These are phyloP conservation scores for Egretta garzetta DNA, from an alignment of 2,113 vertebrate species.

Conservation along the genomic window DNA sequence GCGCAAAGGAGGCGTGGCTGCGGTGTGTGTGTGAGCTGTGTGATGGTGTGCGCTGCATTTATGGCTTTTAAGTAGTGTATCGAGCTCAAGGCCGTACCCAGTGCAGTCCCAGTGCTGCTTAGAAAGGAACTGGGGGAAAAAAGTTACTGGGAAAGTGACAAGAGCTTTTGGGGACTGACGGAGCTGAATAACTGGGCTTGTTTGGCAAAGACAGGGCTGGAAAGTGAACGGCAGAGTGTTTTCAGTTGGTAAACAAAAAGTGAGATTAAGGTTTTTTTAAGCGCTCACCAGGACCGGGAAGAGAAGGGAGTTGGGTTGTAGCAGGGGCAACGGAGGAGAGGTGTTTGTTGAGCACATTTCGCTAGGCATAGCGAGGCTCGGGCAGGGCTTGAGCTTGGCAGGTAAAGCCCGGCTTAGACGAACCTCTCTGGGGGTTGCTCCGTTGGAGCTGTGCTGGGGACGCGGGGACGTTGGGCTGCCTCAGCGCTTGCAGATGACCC, in stretches of 20 bases:
- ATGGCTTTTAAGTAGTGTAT: neutral
- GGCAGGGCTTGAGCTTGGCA: neutral
- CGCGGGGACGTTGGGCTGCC: neutral
- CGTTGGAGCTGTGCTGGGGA: neutral
- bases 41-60: neutral
- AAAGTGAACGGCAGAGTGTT: neutral
- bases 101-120: neutral
- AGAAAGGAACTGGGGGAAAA: neutral
- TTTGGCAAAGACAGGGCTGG: neutral
- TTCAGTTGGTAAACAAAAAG: neutral
- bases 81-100: neutral
- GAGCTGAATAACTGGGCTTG: neutral
- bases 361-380: neutral
- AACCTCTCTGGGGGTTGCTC: neutral
- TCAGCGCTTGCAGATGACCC: accelerated
- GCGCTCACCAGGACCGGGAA: accelerated
- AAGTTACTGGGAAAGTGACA: neutral
- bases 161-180: neutral
- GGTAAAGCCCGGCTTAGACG: neutral
- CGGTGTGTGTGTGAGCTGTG: neutral
- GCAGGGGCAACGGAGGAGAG: neutral
- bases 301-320: neutral
- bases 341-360: neutral
- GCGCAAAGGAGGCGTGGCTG: neutral
- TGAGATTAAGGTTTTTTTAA: neutral